Base-by-base conservation (phyloP, 2,797 vertebrate genomes). In the Acanthurus lineatus region DNA sequence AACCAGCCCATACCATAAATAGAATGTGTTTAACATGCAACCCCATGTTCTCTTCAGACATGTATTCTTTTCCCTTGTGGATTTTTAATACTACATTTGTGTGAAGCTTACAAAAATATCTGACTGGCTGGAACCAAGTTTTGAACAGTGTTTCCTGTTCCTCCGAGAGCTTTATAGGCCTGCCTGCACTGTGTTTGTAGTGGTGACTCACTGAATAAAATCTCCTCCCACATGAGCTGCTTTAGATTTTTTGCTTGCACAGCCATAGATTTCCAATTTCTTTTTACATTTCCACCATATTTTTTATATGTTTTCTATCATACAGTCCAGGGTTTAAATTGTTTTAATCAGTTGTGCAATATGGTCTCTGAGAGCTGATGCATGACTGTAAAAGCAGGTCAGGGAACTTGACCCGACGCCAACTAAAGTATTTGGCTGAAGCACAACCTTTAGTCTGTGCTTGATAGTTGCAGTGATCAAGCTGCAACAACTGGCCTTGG, bases 1-100 rank as follows among this genome's bases (percentile, higher is more conserved):
- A 91, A 89, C 76, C 65, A 75, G 69, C 73, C 73, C 19, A 6
- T 69, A 60, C 88, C 86, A 83, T 85, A 91, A 93, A 94, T 94
- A 94, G 90, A 90, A 78, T 44, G 57, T 58, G 65, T 91, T 91
- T 84, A 85, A 92, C 85, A 73, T 88, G 87, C 74, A 79, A 68
- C 47, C 53, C 52, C 64, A 32, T 11, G 12, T 19, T 62, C 76
- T 60, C 77, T 79, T 80, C 69, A 84, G 69, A 88, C 70, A 42
- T 77, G 59, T 82, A 57, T 68, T 79, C 77, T 75, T 80, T 77
- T 58, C 84, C 77, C 73, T 56, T 69, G 65, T 79, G 83, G 79
- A 82, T 69, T 89, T 78, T 86, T 79, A 83, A 89, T 77, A 59
- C 81, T 82, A 81, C 82, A 74, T 90, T 81, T 90, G 80, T 89